phyloP scores from a whole-genome alignment of 2,797 vertebrate genomes.

The Paedocypris micromegethes region DNA sequence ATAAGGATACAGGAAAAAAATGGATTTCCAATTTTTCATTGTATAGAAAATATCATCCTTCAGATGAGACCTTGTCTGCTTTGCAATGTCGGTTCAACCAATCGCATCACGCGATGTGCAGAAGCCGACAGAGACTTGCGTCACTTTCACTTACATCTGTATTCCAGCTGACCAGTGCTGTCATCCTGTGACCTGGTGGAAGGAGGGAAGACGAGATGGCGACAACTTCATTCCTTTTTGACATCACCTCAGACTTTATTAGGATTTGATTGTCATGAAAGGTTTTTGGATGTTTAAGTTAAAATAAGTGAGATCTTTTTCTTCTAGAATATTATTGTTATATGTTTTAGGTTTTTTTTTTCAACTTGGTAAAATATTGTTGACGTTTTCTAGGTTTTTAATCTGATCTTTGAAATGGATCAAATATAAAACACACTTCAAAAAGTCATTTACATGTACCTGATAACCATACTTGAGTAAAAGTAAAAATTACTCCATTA shows the following conservation, averaged over 20 bases:
- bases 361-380: too few species aligned
- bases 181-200: constrained; percentile 11
- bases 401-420: too few species aligned
- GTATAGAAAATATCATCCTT: background rate
- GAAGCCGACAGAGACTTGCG: background rate
- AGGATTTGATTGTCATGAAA: constrained; percentile 19
- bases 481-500: too few species aligned
- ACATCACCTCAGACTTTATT: constrained; percentile 28
- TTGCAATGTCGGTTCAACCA: too few species aligned
- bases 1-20: background rate
- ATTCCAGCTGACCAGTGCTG: constrained; percentile 4
- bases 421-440: too few species aligned
- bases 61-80: background rate
- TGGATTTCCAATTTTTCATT: too few species aligned
- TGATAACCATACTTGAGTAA: too few species aligned
- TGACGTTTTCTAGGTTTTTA: too few species aligned
- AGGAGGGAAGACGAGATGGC: constrained; percentile 13
- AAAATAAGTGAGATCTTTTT: too few species aligned
- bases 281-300: background rate
- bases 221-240: constrained; percentile 8
- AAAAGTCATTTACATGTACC: too few species aligned
- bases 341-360: too few species aligned
- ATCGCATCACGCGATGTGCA: background rate
- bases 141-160: constrained; percentile 1
- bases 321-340: too few species aligned